Percentiles rank a stretch among this genome's conserved stretches.
Conservation (phyloP, 1,140 invertebrate species). For the Mercenaria mercenaria region DNA sequence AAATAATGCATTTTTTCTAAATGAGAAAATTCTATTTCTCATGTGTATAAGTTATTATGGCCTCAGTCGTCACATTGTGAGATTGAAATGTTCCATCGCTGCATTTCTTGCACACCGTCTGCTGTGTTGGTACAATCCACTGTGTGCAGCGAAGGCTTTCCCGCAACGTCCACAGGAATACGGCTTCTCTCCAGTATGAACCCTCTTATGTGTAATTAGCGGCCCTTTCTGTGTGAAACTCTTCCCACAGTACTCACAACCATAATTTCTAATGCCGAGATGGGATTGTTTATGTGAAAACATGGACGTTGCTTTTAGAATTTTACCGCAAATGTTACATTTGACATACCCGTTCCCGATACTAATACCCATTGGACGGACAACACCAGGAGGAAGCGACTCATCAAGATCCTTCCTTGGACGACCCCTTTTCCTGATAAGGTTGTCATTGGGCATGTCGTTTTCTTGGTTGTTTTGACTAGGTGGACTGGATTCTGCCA, state of each 20-base stretch:
- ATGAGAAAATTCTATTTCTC: no score
- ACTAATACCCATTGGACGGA: slow-evolving; percentile 49
- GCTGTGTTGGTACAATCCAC: slow-evolving; percentile 53
- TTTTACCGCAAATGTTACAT: slow-evolving; percentile 60
- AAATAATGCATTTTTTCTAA: no score
- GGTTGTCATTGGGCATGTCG: not conserved
- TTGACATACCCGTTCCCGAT: slow-evolving; percentile 58
- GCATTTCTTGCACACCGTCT: slow-evolving; percentile 34
- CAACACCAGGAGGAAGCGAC: slow-evolving; percentile 23
- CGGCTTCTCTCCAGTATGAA: slow-evolving; percentile 77
- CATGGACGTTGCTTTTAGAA: slow-evolving; percentile 58
- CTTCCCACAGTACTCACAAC: slow-evolving; percentile 73
- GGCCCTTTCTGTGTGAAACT: slow-evolving; percentile 73
- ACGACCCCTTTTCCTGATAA: slow-evolving; percentile 2
- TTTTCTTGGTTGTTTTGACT: not conserved
- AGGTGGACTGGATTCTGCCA: not conserved
- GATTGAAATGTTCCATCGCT: slow-evolving; percentile 14
- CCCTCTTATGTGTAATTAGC: slow-evolving; percentile 68
- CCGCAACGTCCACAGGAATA: slow-evolving; percentile 71
- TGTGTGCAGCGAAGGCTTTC: slow-evolving; percentile 51
- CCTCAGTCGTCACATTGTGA: slow-evolving; percentile 20
- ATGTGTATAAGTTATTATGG: no score
- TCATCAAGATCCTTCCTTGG: slow-evolving; percentile 49
- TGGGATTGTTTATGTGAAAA: slow-evolving; percentile 59
- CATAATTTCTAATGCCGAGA: slow-evolving; percentile 56